A percentile compares a stretch with the other conserved stretches of the same genome.
These are phyloP conservation scores for Chironomus riparius DNA, from an alignment of 2,888 invertebrate species.

Conservation along the genomic window DNA sequence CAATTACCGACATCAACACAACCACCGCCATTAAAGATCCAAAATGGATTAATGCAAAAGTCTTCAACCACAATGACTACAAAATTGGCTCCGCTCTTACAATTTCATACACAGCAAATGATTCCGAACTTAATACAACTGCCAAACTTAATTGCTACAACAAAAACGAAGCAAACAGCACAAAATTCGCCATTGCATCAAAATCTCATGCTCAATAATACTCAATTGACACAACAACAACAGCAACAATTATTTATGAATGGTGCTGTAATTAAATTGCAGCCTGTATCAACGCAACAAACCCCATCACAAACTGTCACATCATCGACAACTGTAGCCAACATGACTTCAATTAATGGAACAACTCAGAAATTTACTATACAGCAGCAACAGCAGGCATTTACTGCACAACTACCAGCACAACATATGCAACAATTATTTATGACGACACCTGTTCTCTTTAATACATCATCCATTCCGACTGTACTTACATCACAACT, in stretches of 20 bases:
- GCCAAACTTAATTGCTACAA: conserved; percentile 48
- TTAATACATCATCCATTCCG: conserved; percentile 40
- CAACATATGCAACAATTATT: conserved; percentile 31
- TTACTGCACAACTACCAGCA: conserved; percentile 35
- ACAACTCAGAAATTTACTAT: conserved; percentile 7
- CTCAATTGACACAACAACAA: conserved; percentile 32
- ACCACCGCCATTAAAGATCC: conserved; percentile 26
- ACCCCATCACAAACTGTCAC: conserved; percentile 6
- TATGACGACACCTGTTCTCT: conserved; percentile 40
- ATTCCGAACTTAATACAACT: conserved; percentile 53
- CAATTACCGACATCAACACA: conserved; percentile 22
- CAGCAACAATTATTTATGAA: conserved; percentile 41
- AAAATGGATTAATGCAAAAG: conserved; percentile 25
- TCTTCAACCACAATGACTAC: conserved; percentile 34
- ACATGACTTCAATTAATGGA: conserved; percentile 5
- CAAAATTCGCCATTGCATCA: conserved; percentile 1
- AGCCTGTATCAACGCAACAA: conserved; percentile 28
- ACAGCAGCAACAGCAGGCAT: conserved; percentile 27
- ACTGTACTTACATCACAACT: conserved; percentile 37
- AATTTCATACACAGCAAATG: conserved; percentile 32
- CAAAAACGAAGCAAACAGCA: conserved; percentile 24
- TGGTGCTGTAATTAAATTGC: conserved; percentile 42
- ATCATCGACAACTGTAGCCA: conserved; percentile 8
- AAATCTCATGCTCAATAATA: conserved; percentile 21
- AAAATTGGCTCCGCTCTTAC: conserved; percentile 27